A percentile compares a stretch with the other conserved stretches of the same genome.
These are phyloP conservation scores for Drosophila sordidula DNA, from an alignment of 2,888 invertebrate genomes.

Conservation along the genomic window DNA sequence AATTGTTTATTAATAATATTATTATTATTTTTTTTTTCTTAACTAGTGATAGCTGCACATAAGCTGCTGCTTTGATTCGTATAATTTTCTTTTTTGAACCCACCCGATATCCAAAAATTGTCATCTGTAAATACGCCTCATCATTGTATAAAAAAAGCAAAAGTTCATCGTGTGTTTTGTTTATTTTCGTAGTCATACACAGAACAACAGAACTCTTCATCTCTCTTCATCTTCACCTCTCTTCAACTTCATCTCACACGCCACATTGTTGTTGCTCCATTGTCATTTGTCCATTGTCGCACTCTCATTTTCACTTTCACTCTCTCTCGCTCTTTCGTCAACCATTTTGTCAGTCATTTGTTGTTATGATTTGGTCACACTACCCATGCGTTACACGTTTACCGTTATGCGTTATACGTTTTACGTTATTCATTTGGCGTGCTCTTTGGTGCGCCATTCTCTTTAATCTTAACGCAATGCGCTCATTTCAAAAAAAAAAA, in stretches of 20 bases:
- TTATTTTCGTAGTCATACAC: slow-evolving; percentile 8
- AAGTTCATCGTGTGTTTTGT: slow-evolving; percentile 24
- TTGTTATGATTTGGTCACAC: slow-evolving; percentile 70
- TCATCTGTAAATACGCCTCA: slow-evolving; percentile 33
- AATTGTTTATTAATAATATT: slow-evolving; percentile 33
- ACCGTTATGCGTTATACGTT: slow-evolving; percentile 60
- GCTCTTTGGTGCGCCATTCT: slow-evolving; percentile 48
- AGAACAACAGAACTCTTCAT: slow-evolving; percentile 14
- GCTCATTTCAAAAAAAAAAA: slow-evolving; percentile 38
- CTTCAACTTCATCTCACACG: slow-evolving; percentile 1
- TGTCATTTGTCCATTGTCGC: slow-evolving; percentile 10
- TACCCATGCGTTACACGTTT: slow-evolving; percentile 53
- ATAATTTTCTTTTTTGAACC: slow-evolving; percentile 27
- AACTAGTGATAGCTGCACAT: slow-evolving; percentile 40
- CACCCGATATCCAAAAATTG: slow-evolving; percentile 21
- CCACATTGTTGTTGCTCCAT: slow-evolving; percentile 4
- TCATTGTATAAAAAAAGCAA: neutral
- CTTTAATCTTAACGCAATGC: slow-evolving; percentile 49
- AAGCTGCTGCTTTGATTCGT: slow-evolving; percentile 31
- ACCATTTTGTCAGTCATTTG: slow-evolving; percentile 38
- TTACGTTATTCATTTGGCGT: slow-evolving; percentile 60
- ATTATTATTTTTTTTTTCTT: slow-evolving; percentile 19
- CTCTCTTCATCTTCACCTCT: slow-evolving; percentile 2
- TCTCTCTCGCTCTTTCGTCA: slow-evolving; percentile 26
- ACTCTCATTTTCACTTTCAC: slow-evolving; percentile 2